These are phyloP conservation scores for Leptestheria dahalacensis DNA, from an alignment of 1,140 invertebrate genomes.

Conservation along the genomic window DNA sequence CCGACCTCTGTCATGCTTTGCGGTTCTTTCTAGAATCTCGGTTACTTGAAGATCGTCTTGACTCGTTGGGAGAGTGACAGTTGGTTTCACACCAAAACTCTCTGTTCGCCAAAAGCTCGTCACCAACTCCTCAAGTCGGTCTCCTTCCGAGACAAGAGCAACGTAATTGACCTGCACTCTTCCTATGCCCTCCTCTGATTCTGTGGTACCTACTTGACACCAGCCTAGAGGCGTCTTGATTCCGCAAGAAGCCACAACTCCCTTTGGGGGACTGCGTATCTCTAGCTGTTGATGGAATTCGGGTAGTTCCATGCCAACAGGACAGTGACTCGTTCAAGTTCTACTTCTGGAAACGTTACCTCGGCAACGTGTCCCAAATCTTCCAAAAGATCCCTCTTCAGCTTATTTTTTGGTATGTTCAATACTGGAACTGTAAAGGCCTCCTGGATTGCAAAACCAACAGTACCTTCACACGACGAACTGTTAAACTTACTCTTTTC, in stretches of 20 bases:
- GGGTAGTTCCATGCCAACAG: not conserved
- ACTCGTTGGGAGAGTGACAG: not conserved
- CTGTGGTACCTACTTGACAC: not conserved
- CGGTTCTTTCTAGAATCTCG: not conserved
- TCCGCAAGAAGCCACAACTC: no score
- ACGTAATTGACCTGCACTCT: not conserved
- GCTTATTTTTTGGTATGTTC: not conserved
- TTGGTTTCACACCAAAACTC: not conserved
- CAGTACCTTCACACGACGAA: no score
- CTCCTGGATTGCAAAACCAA: no score
- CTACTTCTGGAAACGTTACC: not conserved
- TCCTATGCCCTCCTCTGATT: not conserved
- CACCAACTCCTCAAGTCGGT: not conserved
- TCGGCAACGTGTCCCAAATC: not conserved
- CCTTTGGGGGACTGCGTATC: not conserved
- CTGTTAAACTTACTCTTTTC: not conserved
- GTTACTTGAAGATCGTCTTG: not conserved
- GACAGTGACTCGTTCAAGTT: not conserved
- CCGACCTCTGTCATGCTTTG: not conserved
- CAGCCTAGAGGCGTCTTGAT: constrained; percentile 3
- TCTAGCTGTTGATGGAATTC: not conserved
- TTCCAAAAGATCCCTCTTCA: not conserved
- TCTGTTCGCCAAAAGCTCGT: not conserved
- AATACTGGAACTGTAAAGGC: no score
- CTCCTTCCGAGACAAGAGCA: not conserved